These are phyloP conservation scores for Paguma larvata DNA, from an alignment of 2,797 vertebrate species.

Conservation along the genomic window DNA sequence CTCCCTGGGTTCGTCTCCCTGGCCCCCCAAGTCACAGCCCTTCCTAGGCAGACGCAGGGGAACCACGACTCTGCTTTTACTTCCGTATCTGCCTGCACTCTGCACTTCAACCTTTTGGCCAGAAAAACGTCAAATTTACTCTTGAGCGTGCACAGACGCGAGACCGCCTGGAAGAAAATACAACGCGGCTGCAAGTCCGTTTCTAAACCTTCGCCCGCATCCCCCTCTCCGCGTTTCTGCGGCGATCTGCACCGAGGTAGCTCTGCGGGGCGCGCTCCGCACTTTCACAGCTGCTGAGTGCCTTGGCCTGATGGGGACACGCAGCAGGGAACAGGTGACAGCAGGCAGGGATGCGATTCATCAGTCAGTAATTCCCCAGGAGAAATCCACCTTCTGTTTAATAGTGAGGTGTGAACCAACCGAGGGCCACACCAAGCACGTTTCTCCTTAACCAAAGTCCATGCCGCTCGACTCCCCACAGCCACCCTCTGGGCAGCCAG, in stretches of 20 bases:
- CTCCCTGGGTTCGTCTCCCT: background rate
- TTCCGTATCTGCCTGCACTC: background rate
- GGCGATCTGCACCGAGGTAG: too few species aligned
- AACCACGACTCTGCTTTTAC: background rate
- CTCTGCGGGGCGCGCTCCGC: background rate
- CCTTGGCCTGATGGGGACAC: background rate
- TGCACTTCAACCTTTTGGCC: background rate
- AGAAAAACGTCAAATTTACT: background rate
- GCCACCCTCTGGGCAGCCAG: rapidly evolving
- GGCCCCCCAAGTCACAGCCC: background rate
- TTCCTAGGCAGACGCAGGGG: background rate
- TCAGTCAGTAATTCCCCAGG: background rate
- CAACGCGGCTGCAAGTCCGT: background rate
- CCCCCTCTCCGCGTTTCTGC: background rate
- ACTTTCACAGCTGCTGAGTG: background rate
- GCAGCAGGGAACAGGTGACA: rapidly evolving
- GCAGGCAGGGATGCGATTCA: background rate
- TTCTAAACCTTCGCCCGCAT: background rate
- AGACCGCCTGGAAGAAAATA: background rate
- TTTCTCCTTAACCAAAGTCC: background rate
- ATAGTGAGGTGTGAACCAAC: background rate
- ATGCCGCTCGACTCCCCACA: background rate
- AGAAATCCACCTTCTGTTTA: background rate
- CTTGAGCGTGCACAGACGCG: background rate
- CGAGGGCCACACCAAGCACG: background rate